These are phyloP conservation scores for Pelosia muscerda DNA, from an alignment of 2,888 invertebrate species.

Conservation along the genomic window DNA sequence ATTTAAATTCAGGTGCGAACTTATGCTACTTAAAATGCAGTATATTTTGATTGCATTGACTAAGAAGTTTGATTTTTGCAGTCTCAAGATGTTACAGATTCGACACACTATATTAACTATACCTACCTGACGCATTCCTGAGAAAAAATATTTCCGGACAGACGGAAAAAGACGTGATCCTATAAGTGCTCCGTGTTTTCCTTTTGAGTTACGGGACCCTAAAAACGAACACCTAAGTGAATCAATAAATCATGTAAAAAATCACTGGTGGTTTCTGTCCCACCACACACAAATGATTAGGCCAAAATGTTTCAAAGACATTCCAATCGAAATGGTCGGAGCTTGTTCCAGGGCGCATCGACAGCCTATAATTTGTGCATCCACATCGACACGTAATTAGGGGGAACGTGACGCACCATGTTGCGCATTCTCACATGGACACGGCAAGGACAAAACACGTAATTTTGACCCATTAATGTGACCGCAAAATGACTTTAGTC, in stretches of 20 bases:
- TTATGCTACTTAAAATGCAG: no score
- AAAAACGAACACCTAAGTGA: constrained; percentile 48
- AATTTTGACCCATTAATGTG: constrained; percentile 83
- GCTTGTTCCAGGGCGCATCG: constrained; percentile 62
- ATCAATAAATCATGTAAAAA: constrained; percentile 55
- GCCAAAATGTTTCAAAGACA: constrained; percentile 66
- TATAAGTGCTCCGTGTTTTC: no score
- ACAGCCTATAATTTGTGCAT: constrained; percentile 83
- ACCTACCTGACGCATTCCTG: no score
- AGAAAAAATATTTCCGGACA: no score
- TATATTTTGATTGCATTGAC: no score
- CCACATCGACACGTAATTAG: constrained; percentile 81
- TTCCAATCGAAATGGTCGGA: constrained; percentile 58
- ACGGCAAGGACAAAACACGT: constrained; percentile 79
- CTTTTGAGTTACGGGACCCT: no score
- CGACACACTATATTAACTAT: no score
- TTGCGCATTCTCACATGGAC: constrained; percentile 79
- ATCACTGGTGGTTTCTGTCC: constrained; percentile 46
- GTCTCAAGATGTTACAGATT: no score
- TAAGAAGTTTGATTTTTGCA: no score
- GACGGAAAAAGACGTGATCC: no score
- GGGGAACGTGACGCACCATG: constrained; percentile 78
- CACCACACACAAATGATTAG: constrained; percentile 55
- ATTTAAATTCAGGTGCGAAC: no score
- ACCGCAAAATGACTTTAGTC: constrained; percentile 76